Evolutionary conservation across 2,888 invertebrate species (phyloP), one percentile per base, ranked within the genome.

Genomic region (Aethes cnicana): DNA sequence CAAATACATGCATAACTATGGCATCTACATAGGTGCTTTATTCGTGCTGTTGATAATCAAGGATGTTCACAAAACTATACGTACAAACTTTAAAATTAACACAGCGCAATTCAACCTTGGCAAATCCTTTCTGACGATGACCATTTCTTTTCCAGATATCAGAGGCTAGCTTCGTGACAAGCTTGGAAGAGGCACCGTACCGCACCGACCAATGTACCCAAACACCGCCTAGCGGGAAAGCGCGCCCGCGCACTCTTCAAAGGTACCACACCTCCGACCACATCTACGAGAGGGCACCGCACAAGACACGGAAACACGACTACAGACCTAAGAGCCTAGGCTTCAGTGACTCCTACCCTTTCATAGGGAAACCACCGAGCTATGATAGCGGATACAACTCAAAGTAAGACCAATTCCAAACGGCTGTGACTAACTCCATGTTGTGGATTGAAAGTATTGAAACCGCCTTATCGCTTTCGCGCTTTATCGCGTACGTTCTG

Each of bases 241-340:
- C 75, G 28, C 77, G 82, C 57, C 91, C 91, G 55, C 78, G 86
- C 60, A 83, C 83, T 52, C 81, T 92, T 54, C 91, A 90, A 76
- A 80, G 91, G 72, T 88, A 90, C 69, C 83, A 91, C 74, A 92
- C 92, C 9, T 81, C 86, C 33, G 92, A 92, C 81, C 78, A 89
- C 73, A 64, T 84, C 59, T 81, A 77, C 75, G 84, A 82, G 64
- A 56, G 77, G 47, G 62, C 74, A 47, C 61, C 67, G 48, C 73
- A 77, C 67, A 71, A 73, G 52, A 61, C 74, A 28, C 64, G 77
- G 57, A 79, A 73, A 63, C 69, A 73, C 66, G 81, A 82, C 42
- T 57, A 58, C 33, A 59, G 84, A 54, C 82, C 83, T 23, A 84
- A 81, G 68, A 80, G 80, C 57, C 63, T 88, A 55, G 86, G 80